phyloP scores from a whole-genome alignment of 1,140 invertebrate genomes.

The Hesperophylax magnus region DNA sequence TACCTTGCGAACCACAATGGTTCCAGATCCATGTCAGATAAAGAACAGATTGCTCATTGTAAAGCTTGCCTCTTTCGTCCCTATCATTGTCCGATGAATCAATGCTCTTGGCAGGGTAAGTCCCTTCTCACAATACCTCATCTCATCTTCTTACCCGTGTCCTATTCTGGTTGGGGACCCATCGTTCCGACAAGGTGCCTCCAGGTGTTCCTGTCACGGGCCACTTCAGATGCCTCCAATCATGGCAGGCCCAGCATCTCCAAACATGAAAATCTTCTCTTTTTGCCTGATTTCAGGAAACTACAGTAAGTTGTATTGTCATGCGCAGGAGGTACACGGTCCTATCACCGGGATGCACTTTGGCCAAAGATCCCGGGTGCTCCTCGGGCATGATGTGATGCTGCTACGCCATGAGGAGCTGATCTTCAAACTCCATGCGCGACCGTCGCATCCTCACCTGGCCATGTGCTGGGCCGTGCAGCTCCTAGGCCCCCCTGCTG shows the following conservation, averaged over 20 bases:
- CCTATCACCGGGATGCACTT: neutral
- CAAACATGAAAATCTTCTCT: neutral
- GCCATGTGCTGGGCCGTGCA: neutral
- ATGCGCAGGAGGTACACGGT: neutral
- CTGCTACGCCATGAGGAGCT: neutral
- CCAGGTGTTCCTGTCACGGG: neutral
- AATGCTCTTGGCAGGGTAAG: slow-evolving; percentile 2
- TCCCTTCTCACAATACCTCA: neutral
- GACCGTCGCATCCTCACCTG: neutral
- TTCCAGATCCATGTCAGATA: neutral
- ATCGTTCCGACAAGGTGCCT: neutral
- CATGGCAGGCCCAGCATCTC: too few species aligned
- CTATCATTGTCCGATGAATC: neutral
- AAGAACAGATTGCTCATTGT: neutral
- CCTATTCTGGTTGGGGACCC: neutral
- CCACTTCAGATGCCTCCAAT: too few species aligned
- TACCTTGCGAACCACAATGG: neutral
- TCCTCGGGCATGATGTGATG: neutral
- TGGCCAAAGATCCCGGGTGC: neutral
- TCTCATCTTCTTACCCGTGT: neutral
- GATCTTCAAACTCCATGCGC: neutral
- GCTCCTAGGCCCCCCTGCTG: neutral
- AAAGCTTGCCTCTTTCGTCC: neutral
- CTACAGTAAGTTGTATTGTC: neutral
- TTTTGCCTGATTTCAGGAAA: neutral